Percentiles rank a stretch among this genome's conserved stretches.
Conservation (phyloP, 2,888 invertebrate genomes). For the Rugalucina vietnamica region DNA sequence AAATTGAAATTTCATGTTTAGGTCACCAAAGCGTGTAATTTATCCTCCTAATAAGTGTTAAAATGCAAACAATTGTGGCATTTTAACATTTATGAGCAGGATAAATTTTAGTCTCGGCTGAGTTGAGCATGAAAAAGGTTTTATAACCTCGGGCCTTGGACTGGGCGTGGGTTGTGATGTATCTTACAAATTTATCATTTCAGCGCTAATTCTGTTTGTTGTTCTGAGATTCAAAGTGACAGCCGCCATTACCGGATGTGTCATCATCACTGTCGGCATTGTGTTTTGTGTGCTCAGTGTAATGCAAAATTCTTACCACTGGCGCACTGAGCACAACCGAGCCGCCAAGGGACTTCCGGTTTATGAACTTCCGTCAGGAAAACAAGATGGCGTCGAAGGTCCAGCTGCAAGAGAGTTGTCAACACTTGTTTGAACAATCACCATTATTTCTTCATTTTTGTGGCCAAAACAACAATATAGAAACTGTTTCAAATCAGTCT, state of each 20-base stretch:
- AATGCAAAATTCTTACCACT: conserved; percentile 97
- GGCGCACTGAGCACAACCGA: conserved; percentile 87
- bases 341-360: conserved; percentile 79
- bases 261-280: conserved; percentile 95
- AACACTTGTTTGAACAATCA: conserved; percentile 67
- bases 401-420: conserved; percentile 65
- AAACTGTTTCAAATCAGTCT: no score
- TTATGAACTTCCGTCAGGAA: conserved; percentile 59
- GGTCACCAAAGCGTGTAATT: no score
- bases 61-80: no score
- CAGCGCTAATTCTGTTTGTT: conserved; percentile 96
- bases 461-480: no score
- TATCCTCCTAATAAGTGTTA: no score
- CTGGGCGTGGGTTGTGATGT: no score
- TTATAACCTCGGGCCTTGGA: no score
- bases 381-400: conserved; percentile 13
- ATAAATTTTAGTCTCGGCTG: no score
- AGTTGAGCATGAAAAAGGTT: no score
- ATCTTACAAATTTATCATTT: conserved; percentile 47
- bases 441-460: no score
- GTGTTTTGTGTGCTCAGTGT: conserved; percentile 96
- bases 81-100: no score
- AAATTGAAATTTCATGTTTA: no score
- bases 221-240: conserved; percentile 96
- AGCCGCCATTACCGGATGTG: conserved; percentile 95